These are phyloP conservation scores for Incurvaria masculella DNA, from an alignment of 2,888 invertebrate genomes.

Conservation along the genomic window DNA sequence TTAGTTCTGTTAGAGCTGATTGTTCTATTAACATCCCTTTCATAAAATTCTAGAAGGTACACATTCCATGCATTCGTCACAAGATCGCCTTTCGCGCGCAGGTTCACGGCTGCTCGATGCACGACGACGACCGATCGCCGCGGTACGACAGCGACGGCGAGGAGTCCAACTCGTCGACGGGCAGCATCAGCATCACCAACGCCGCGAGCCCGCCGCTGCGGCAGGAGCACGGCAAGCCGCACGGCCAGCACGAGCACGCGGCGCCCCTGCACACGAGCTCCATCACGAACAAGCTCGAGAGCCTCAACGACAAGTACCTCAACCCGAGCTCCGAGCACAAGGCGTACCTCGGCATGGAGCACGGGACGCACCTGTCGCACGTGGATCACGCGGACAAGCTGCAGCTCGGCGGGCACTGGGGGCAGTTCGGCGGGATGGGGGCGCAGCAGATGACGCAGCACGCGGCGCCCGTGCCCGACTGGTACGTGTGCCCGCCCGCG, in stretches of 20 bases:
- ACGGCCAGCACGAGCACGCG: conserved; percentile 31
- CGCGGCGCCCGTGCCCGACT: conserved; percentile 52
- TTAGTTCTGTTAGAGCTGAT: no score
- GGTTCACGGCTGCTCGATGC: conserved; percentile 65
- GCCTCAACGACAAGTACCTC: conserved; percentile 52
- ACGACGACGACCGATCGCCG: conserved; percentile 66
- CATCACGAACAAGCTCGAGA: conserved; percentile 49
- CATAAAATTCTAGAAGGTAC: no score
- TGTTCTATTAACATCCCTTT: no score
- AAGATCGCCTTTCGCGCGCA: no score
- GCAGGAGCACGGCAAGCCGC: conserved; percentile 37
- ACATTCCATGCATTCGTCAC: no score
- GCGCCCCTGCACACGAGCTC: conserved; percentile 39
- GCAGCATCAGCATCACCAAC: conserved; percentile 65
- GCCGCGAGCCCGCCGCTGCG: conserved; percentile 54
- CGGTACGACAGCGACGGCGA: conserved; percentile 87
- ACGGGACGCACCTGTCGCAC: conserved; percentile 52
- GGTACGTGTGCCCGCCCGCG: conserved; percentile 41
- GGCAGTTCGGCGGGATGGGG: conserved; percentile 55
- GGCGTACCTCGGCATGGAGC: conserved; percentile 71
- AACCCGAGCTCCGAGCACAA: conserved; percentile 46
- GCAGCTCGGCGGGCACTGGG: conserved; percentile 71
- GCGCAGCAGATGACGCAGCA: conserved; percentile 68
- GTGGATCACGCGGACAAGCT: conserved; percentile 39
- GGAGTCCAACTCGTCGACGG: conserved; percentile 77